Evolutionary conservation across 2,888 invertebrate genomes (phyloP).

Genomic region (Agrochola lychnidis): DNA sequence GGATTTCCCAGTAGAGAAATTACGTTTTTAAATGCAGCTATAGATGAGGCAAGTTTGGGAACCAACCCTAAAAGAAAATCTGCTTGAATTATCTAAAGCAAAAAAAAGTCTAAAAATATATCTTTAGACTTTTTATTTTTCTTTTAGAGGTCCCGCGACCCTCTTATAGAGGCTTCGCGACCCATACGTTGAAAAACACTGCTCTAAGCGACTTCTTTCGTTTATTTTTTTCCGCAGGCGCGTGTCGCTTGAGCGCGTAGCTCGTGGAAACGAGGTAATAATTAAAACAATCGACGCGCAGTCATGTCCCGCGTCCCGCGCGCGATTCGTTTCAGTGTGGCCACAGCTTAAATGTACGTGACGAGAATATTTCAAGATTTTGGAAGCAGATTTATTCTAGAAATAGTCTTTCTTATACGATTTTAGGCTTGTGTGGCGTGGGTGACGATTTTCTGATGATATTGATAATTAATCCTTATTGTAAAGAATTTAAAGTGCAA

Average conservation of each 20-base stretch:
- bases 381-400: constrained; percentile 15
- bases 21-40: too few relatives aligned
- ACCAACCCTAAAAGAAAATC: too few relatives aligned
- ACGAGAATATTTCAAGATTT: constrained; percentile 7
- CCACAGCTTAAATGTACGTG: constrained; percentile 4
- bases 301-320: too few relatives aligned
- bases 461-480: background rate
- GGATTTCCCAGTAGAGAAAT: too few relatives aligned
- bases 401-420: constrained; percentile 17
- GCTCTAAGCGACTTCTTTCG: background rate
- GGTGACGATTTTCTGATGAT: background rate
- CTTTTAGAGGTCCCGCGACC: too few relatives aligned
- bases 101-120: too few relatives aligned
- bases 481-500: background rate
- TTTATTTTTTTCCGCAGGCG: background rate
- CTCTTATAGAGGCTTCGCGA: too few relatives aligned
- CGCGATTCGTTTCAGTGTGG: background rate
- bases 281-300: too few relatives aligned
- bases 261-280: background rate
- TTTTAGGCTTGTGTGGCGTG: constrained; percentile 39
- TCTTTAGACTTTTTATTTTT: too few relatives aligned
- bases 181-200: too few relatives aligned
- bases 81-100: too few relatives aligned
- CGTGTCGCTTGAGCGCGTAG: background rate
- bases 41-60: too few relatives aligned